Conservation (phyloP, 2,113 vertebrate genomes). For the Tinamus guttatus region DNA sequence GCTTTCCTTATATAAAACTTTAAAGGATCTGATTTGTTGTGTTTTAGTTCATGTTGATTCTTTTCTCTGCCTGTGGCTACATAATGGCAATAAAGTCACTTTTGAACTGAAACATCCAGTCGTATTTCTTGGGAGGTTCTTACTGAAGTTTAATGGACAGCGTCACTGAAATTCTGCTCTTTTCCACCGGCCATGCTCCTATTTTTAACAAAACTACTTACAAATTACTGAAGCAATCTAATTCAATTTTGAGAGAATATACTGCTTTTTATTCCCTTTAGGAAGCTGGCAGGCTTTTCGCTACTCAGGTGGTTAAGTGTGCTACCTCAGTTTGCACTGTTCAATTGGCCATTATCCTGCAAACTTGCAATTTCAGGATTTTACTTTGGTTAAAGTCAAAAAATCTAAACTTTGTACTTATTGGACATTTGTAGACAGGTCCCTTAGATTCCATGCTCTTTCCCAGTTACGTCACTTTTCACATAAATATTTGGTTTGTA, state of each 20-base stretch:
- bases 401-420: neutral
- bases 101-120: slow-evolving; percentile 53
- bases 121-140: slow-evolving; percentile 26
- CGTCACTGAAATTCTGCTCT: neutral
- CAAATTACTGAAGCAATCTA: slow-evolving; percentile 27
- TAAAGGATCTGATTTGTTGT: slow-evolving; percentile 33
- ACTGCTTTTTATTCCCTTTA: neutral
- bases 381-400: neutral
- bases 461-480: neutral
- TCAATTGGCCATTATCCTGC: neutral
- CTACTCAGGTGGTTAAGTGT: neutral
- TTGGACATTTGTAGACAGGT: neutral
- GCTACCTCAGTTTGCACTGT: neutral
- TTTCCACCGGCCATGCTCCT: neutral
- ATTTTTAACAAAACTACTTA: slow-evolving; percentile 10
- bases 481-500: neutral
- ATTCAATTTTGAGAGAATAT: neutral
- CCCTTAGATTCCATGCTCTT: neutral
- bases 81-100: slow-evolving; percentile 52
- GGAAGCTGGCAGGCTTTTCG: neutral
- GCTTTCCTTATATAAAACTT: slow-evolving; percentile 53
- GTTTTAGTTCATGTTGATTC: slow-evolving; percentile 43
- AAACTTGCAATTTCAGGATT: neutral
- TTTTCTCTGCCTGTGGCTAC: slow-evolving; percentile 23
- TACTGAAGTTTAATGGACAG: slow-evolving; percentile 1